These are phyloP conservation scores for Oligia fasciuncula DNA, from an alignment of 2,888 invertebrate species.

Conservation along the genomic window DNA sequence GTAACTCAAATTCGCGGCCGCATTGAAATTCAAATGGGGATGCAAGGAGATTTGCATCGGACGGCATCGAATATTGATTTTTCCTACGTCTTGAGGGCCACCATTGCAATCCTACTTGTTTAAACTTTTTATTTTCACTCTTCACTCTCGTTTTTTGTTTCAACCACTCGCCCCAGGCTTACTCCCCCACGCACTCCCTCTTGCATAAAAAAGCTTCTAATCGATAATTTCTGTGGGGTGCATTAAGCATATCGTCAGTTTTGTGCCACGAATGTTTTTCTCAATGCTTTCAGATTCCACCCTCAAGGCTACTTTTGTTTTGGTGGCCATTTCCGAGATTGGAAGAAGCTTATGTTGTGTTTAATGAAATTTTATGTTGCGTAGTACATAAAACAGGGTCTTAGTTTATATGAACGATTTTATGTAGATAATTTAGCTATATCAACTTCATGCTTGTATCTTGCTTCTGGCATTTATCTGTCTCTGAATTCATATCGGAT, in stretches of 20 bases:
- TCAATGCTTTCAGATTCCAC: slow-evolving; percentile 87
- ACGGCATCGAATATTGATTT: slow-evolving; percentile 88
- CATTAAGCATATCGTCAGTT: slow-evolving; percentile 90
- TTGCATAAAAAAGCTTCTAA: slow-evolving; percentile 91
- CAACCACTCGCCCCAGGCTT: slow-evolving; percentile 87
- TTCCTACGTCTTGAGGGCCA: slow-evolving; percentile 87
- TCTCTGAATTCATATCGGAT: background rate
- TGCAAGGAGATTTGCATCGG: slow-evolving; percentile 88
- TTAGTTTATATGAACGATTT: slow-evolving; percentile 48
- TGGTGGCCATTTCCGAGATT: slow-evolving; percentile 84
- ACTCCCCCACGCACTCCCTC: slow-evolving; percentile 88
- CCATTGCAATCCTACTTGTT: slow-evolving; percentile 88
- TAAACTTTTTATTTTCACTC: slow-evolving; percentile 90
- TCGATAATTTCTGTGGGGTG: slow-evolving; percentile 91
- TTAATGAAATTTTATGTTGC: slow-evolving; percentile 68
- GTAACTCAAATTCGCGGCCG: slow-evolving; percentile 80
- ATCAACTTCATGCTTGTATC: background rate
- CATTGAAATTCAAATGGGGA: slow-evolving; percentile 88
- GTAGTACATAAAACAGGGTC: slow-evolving; percentile 53
- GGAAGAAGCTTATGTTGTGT: slow-evolving; percentile 73
- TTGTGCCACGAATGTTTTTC: slow-evolving; percentile 86
- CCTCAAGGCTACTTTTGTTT: slow-evolving; percentile 87
- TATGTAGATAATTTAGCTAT: slow-evolving; percentile 32
- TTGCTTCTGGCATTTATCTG: background rate
- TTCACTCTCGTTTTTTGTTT: slow-evolving; percentile 90